Evolutionary conservation across 1,140 invertebrate genomes (phyloP), one percentile per base, ranked within the genome.

Genomic region (Dolichoris vasculosae): DNA sequence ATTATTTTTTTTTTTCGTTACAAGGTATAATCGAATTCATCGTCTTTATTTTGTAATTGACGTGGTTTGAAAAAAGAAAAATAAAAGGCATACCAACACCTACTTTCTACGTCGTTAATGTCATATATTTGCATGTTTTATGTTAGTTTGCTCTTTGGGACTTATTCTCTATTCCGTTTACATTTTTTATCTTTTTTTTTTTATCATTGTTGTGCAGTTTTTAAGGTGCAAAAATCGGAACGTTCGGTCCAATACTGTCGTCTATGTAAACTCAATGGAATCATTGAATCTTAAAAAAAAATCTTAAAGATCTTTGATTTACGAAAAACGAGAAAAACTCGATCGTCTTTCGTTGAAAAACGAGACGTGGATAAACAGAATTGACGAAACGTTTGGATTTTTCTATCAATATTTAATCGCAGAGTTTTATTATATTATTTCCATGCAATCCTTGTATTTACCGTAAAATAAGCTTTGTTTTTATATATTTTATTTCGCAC

Each of bases 71-170:
- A 75, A 63, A 75, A 75, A 82, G 63, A 32, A 75, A 63, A 75
- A 75, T 73, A 76, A 51, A 30, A 32, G 69, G 79, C 71, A 78
- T 80, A 81, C 84, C 79, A 82, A 30, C 84, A 85, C 84, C 84
- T 85, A 82, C 76, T 76, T 75, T 85, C 84, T 85, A 80, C 43
- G 17, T 55, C 77, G 48, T 85, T 85, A 81, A 80, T 78, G 26
- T 69, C 46, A 35, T 83, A n/a, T 43, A 48, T 81, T 81, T 81
- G 40, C 46, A 71, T 67, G 30, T 69, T 30, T 81, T 81, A 81
- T 46, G 79, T 81, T 81, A 81, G 79, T 81, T 80, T 80, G 64
- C 46, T 63, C 64, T 67, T 80, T 35, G 67, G n/a, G 13, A 8
- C 23, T 35, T 59, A n/a, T 23, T 35, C 23, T 59, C 8, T 82